A percentile compares a stretch with the other conserved stretches of the same genome.
Evolutionary conservation across 2,797 vertebrate species (phyloP).

Genomic region (Bucorvus abyssinicus): DNA sequence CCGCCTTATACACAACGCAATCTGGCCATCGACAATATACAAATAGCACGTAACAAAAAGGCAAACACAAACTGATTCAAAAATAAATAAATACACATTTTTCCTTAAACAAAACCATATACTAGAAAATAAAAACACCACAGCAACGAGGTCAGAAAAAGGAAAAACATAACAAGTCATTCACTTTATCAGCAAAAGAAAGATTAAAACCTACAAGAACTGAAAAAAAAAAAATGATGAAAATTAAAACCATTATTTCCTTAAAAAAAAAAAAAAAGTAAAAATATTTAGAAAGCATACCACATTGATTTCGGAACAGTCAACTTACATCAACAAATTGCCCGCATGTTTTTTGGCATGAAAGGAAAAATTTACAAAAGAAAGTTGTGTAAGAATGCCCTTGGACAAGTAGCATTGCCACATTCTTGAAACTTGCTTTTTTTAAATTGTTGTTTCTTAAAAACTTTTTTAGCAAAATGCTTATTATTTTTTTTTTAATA

Average conservation of each 20-base stretch:
- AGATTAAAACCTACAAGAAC: slow-evolving; percentile 60
- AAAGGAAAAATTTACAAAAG: slow-evolving; percentile 99
- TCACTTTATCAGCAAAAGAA: slow-evolving; percentile 76
- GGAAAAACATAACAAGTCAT: slow-evolving; percentile 82
- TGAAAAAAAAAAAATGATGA: slow-evolving; percentile 67
- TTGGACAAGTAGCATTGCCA: slow-evolving; percentile 91
- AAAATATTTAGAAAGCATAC: slow-evolving; percentile 88
- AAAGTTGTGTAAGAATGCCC: slow-evolving; percentile 99
- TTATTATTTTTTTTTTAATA: slow-evolving; percentile 75
- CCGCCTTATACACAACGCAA: slow-evolving; percentile 8
- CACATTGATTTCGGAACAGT: slow-evolving; percentile 85
- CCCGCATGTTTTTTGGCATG: slow-evolving; percentile 99
- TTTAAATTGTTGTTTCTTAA: slow-evolving; percentile 83
- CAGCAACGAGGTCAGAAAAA: slow-evolving; percentile 52
- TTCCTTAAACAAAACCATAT: slow-evolving; percentile 47
- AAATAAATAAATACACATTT: slow-evolving; percentile 59
- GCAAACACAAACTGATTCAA: slow-evolving; percentile 59
- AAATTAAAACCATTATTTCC: slow-evolving; percentile 67
- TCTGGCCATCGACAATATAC: slow-evolving; percentile 48
- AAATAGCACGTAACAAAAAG: slow-evolving; percentile 59
- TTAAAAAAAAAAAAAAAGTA: slow-evolving; percentile 46
- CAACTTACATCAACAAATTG: slow-evolving; percentile 99
- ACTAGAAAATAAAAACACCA: slow-evolving; percentile 70
- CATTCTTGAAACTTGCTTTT: slow-evolving; percentile 90
- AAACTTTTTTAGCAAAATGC: slow-evolving; percentile 80